Base-by-base conservation (phyloP, 2,888 invertebrate species). In the Hirtodrosophila alboralis region DNA sequence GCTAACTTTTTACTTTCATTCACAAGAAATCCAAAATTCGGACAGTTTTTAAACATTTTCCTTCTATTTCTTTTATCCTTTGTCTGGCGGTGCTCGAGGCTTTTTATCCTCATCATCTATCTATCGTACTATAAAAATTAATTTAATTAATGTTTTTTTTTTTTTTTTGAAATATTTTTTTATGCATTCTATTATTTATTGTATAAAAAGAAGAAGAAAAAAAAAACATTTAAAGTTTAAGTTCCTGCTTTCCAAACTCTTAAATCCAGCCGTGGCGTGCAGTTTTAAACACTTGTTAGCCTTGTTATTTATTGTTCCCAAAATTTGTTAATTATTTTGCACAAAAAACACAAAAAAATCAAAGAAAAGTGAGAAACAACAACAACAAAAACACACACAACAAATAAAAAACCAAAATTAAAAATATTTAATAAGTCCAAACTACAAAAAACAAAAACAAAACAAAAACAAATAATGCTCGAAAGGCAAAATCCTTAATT, bases 231-330 rank as follows among this genome's bases (percentile, higher is more conserved):
- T 18, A 61, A 31, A n/a, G 5, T 34, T 40, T 59, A 59, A 40
- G 61, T 40, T 61, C 10, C 30, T 40, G 26, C 26, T 5, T 23
- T 23, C 26, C 14, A 6, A 14, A 33, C 18, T 10, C 9, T 8
- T 30, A n/a, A n/a, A n/a, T n/a, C n/a, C n/a, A n/a, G n/a, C n/a
- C n/a, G n/a, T 7, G 12, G 14, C 34, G 8, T 8, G 38, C 23
- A 48, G 18, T 47, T 45, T 40, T 41, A n/a, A n/a, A 34, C 34
- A 56, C 56, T 45, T 53, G 63, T 44, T 58, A 59, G 48, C 57
- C 63, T 74, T 74, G 79, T 77, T 74, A 81, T 77, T 74, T 81
- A 77, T 81, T 77, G 41, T 57, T 52, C 28, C 48, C 52, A 18
- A 27, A 59, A 41, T 52, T 57, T 69, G 71, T 70, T 83, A 61